Percentiles rank a stretch among this genome's conserved stretches.
Evolutionary conservation across 1,140 invertebrate genomes (phyloP).

Genomic region (Drosophila nigrodunni): DNA sequence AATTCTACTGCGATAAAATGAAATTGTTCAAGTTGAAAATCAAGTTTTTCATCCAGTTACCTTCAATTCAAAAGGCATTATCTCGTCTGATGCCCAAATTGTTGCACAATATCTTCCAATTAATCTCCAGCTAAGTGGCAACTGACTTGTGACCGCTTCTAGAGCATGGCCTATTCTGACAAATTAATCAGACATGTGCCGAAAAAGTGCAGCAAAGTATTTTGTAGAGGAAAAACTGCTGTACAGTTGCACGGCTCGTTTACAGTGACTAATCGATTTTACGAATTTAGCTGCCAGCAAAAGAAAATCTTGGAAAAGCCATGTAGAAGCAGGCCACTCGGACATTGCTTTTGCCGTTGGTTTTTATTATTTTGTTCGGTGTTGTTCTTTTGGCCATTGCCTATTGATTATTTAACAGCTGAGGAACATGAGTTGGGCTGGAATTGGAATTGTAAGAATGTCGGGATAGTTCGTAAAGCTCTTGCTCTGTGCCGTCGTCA

Average conservation of each 20-base stretch:
- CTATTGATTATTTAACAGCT: slow-evolving; percentile 69
- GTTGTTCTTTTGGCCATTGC: slow-evolving; percentile 55
- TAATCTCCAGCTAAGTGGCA: background rate
- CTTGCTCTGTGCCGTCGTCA: background rate
- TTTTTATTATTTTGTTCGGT: slow-evolving; percentile 27
- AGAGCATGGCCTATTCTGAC: background rate
- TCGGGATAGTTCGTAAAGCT: background rate
- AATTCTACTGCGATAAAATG: too few relatives aligned
- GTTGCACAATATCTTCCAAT: background rate
- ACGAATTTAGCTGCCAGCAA: slow-evolving; percentile 61
- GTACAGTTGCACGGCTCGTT: slow-evolving; percentile 72
- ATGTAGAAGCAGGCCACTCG: slow-evolving; percentile 56
- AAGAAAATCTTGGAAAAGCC: slow-evolving; percentile 55
- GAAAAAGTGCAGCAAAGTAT: background rate
- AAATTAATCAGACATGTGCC: slow-evolving; percentile 7
- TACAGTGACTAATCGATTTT: slow-evolving; percentile 81
- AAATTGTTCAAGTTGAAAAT: too few relatives aligned
- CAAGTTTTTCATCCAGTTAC: too few relatives aligned
- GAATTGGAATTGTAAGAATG: slow-evolving; percentile 24
- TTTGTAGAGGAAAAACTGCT: slow-evolving; percentile 48
- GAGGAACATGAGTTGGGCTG: background rate
- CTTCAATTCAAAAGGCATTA: too few relatives aligned
- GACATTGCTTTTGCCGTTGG: slow-evolving; percentile 28
- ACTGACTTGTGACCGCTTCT: background rate
- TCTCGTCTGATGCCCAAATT: background rate